Evolutionary conservation across 2,113 vertebrate species (phyloP).

Genomic region (Silurus meridionalis): DNA sequence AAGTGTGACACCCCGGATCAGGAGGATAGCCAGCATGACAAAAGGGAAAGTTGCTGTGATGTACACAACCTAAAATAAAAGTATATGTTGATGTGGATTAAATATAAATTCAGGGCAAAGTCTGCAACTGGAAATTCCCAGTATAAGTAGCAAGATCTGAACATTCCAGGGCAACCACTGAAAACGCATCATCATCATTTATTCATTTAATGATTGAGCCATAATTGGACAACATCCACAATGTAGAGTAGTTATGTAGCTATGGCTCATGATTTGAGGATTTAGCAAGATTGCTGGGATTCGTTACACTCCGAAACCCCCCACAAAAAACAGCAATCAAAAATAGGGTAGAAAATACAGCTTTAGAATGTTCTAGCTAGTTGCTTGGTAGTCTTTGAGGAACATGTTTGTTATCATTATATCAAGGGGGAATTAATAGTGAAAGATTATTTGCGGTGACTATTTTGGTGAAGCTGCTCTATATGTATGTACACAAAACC

Average conservation of each 20-base stretch:
- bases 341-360: conserved; percentile 38
- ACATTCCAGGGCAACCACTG: not conserved
- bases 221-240: not conserved
- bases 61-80: conserved; percentile 79
- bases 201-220: not conserved
- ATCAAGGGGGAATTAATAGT: not conserved
- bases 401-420: not conserved
- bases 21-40: conserved; percentile 90
- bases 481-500: not conserved
- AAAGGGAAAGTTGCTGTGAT: conserved; percentile 97
- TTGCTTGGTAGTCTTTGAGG: not conserved
- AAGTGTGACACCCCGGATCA: conserved; percentile 92
- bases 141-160: not conserved
- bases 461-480: not conserved
- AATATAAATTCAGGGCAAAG: not conserved
- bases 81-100: not conserved
- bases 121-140: not conserved
- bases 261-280: not conserved
- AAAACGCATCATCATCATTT: not conserved
- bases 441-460: conserved; percentile 4
- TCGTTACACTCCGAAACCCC: not conserved
- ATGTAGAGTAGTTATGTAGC: not conserved
- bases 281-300: not conserved
- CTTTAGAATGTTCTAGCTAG: conserved; percentile 30
- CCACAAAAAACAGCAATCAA: conserved; percentile 50